Base-by-base conservation (phyloP, 2,113 vertebrate genomes). In the Podarcis raffonei region DNA sequence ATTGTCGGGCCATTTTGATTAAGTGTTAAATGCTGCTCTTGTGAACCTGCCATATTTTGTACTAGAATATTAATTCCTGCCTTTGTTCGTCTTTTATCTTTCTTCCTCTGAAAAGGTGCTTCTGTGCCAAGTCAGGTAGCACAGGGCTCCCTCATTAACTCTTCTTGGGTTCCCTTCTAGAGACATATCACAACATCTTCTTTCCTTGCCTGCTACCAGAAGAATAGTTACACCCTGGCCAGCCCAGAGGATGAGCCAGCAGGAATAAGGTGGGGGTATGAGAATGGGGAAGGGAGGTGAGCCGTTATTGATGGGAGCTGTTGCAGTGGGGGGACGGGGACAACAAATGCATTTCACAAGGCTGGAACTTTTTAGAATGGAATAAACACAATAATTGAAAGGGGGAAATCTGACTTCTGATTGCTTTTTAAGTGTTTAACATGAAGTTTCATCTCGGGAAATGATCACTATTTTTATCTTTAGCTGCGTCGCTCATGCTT, bases 1-100 rank as follows among this genome's bases (percentile, higher is more conserved):
- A 83, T 95, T 97, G 97, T 97, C 97, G 95, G 94, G 94, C 89
- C 92, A 94, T 95, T 87, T 92, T 97, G 96, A 97, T 96, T 96
- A 96, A 97, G 92, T 93, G 85, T 94, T 94, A 95, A 94, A 95
- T 69, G 78, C 88, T 77, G 93, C 94, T 94, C 92, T 94, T 95
- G 93, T 62, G 87, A 95, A 96, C 90, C 90, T 90, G 87, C 92
- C 94, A 66, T 72, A 81, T 48, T 92, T 94, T 92, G 90, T 84
- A 80, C 87, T 88, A 79, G 92, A 94, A 89, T 92, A 90, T 91
- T 92, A 93, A 94, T 92, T 90, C 77, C 84, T 95, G 89, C 89
- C 86, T 94, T 94, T 89, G 32, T 20, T 13, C 4, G 6, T 71
- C 57, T 66, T 39, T 89, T 37, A 48, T 95, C 91, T 91, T 66